Percentiles rank a stretch among this genome's conserved stretches.
These are phyloP conservation scores for Amphipoea oculea DNA, from an alignment of 2,888 invertebrate genomes.

Conservation along the genomic window DNA sequence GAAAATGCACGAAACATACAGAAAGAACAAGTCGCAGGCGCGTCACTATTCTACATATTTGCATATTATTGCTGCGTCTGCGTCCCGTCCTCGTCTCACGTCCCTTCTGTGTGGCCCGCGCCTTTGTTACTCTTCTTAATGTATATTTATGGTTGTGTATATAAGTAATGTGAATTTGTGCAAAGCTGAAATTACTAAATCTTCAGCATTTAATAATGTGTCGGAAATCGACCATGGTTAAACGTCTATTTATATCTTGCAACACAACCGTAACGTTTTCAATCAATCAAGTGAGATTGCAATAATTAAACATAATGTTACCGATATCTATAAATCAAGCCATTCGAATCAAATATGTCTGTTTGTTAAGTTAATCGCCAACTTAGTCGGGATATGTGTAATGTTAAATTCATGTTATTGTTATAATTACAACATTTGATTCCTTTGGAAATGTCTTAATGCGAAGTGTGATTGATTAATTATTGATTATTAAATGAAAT, in stretches of 20 bases:
- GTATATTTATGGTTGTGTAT: too few relatives aligned
- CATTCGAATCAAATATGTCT: constrained; percentile 27
- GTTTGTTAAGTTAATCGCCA: constrained; percentile 25
- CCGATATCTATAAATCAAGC: constrained; percentile 44
- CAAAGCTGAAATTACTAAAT: background rate
- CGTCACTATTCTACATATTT: background rate
- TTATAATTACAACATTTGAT: constrained; percentile 46
- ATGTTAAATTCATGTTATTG: constrained; percentile 54
- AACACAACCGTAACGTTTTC: constrained; percentile 6
- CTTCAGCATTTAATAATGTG: background rate
- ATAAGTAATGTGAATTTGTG: background rate
- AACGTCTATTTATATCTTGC: background rate
- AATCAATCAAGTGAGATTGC: constrained; percentile 40
- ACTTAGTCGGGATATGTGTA: constrained; percentile 51
- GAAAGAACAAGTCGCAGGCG: background rate
- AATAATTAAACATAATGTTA: constrained; percentile 27
- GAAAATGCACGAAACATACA: background rate
- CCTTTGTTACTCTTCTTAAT: background rate
- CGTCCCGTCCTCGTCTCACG: background rate
- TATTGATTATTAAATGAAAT: constrained; percentile 51
- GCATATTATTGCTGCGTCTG: background rate
- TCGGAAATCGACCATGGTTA: background rate
- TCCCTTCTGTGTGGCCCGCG: background rate
- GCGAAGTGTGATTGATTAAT: constrained; percentile 37
- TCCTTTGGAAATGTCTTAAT: constrained; percentile 33